Conservation (phyloP, 1,140 invertebrate species). For the Zaprionus kolodkinae region DNA sequence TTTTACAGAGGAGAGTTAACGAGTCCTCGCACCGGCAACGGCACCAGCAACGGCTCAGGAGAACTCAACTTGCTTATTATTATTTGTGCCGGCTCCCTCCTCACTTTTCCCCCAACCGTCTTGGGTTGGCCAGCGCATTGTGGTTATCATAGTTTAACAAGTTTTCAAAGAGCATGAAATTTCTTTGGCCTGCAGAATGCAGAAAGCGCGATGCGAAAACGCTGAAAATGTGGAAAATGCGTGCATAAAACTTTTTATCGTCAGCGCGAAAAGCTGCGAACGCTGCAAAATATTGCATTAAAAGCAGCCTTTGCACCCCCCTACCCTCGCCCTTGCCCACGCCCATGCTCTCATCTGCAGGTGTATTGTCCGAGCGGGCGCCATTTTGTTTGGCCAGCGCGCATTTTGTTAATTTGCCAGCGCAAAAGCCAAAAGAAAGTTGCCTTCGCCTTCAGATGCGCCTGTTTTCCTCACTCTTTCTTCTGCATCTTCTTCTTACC, state of each 20-base stretch:
- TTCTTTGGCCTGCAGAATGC: constrained; percentile 64
- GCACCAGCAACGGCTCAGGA: constrained; percentile 8
- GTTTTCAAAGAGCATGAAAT: constrained; percentile 82
- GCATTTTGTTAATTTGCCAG: constrained; percentile 73
- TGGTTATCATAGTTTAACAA: constrained; percentile 83
- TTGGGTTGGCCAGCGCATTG: constrained; percentile 67
- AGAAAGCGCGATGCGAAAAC: constrained; percentile 67
- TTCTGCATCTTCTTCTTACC: background rate
- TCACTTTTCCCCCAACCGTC: background rate
- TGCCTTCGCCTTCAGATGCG: constrained; percentile 39
- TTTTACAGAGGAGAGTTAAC: constrained; percentile 72
- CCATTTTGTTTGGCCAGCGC: constrained; percentile 61
- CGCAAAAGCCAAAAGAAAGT: constrained; percentile 61
- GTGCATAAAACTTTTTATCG: constrained; percentile 78
- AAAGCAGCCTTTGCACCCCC: constrained; percentile 50
- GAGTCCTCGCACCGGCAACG: constrained; percentile 34
- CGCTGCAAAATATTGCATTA: constrained; percentile 74
- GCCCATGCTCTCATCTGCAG: constrained; percentile 44
- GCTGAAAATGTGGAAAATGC: constrained; percentile 59
- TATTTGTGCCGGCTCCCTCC: constrained; percentile 58
- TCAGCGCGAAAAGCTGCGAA: constrained; percentile 50
- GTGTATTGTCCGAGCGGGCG: constrained; percentile 68
- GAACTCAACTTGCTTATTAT: constrained; percentile 80
- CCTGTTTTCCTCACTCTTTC: constrained; percentile 12
- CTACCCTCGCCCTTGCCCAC: background rate